phyloP scores from a whole-genome alignment of 2,888 invertebrate genomes.

The Hydropsyche betteni region DNA sequence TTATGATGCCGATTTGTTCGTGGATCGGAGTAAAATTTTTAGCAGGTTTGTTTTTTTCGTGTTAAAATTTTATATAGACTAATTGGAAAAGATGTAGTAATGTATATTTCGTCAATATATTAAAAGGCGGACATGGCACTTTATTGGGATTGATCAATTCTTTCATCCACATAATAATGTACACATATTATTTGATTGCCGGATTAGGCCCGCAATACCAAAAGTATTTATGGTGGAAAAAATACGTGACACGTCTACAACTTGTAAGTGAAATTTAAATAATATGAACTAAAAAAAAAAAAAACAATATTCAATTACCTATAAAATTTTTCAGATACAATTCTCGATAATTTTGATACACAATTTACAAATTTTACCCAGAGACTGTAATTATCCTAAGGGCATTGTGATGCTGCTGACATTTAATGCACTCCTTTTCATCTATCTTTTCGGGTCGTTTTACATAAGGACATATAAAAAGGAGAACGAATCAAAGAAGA shows the following conservation, averaged over 20 bases:
- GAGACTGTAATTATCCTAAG: slow-evolving; percentile 78
- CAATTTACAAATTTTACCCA: slow-evolving; percentile 70
- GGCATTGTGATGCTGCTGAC: slow-evolving; percentile 72
- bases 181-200: slow-evolving; percentile 87
- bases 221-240: slow-evolving; percentile 96
- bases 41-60: slow-evolving; percentile 65
- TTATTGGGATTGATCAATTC: slow-evolving; percentile 88
- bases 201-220: slow-evolving; percentile 88
- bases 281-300: too few species aligned
- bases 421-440: slow-evolving; percentile 74
- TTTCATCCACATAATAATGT: slow-evolving; percentile 92
- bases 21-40: slow-evolving; percentile 84
- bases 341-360: slow-evolving; percentile 80
- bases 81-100: neutral
- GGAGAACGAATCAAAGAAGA: slow-evolving; percentile 40
- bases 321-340: slow-evolving; percentile 68
- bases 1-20: slow-evolving; percentile 79
- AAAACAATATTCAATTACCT: neutral
- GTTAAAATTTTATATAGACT: slow-evolving; percentile 48
- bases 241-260: slow-evolving; percentile 87
- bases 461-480: slow-evolving; percentile 74
- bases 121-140: slow-evolving; percentile 84
- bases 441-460: slow-evolving; percentile 82
- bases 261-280: slow-evolving; percentile 67
- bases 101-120: neutral